A percentile compares a stretch with the other conserved stretches of the same genome.
phyloP scores from a whole-genome alignment of 2,797 vertebrate genomes.

The Gallinago stenura region DNA sequence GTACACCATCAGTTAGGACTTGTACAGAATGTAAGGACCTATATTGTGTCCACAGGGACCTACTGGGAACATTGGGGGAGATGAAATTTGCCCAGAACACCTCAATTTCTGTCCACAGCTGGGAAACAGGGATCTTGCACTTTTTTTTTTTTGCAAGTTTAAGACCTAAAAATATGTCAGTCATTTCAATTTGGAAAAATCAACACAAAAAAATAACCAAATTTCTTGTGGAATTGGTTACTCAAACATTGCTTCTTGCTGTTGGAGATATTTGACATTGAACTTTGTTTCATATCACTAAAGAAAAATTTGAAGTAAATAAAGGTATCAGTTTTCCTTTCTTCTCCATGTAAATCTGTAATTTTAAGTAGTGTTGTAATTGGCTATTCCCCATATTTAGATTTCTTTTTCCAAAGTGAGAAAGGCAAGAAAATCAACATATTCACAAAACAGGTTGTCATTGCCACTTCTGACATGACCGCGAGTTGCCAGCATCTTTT shows the following conservation, averaged over 20 bases:
- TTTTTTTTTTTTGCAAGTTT: neutral
- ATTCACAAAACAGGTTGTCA: neutral
- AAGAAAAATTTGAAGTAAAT: neutral
- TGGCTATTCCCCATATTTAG: neutral
- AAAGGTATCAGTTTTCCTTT: neutral
- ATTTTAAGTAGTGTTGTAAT: neutral
- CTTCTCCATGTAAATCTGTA: neutral
- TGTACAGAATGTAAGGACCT: neutral
- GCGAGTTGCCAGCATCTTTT: neutral
- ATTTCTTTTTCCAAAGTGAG: neutral
- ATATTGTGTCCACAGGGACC: neutral
- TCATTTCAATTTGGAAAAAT: neutral
- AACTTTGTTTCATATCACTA: neutral
- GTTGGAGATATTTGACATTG: neutral
- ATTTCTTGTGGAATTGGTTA: neutral
- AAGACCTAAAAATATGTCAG: neutral
- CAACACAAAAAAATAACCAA: neutral
- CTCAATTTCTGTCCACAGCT: neutral
- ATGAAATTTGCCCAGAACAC: neutral
- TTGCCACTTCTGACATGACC: neutral
- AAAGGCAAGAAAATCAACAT: neutral
- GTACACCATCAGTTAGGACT: neutral
- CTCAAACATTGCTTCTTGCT: neutral
- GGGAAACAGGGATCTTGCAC: neutral
- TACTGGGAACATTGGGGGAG: neutral